A percentile compares a stretch with the other conserved stretches of the same genome.
phyloP scores from a whole-genome alignment of 2,113 vertebrate genomes.

The Podarcis cretensis region DNA sequence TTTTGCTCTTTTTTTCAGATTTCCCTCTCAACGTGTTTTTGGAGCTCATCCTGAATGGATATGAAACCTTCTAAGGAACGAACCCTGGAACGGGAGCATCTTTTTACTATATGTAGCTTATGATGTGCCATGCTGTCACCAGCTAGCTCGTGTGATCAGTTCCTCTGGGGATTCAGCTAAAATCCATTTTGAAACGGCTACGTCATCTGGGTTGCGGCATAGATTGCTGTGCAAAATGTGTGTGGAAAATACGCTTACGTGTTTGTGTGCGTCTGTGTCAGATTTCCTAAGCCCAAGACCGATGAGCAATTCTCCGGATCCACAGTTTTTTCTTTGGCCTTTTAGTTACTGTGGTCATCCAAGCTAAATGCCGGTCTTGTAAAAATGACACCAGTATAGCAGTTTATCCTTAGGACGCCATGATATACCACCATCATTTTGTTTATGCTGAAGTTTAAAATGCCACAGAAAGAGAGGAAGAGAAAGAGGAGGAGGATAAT shows the following conservation, averaged over 20 bases:
- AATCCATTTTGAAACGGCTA: not conserved
- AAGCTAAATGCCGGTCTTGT: slow-evolving; percentile 58
- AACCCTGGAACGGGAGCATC: slow-evolving; percentile 61
- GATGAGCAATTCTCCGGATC: slow-evolving; percentile 77
- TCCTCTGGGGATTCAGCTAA: slow-evolving; percentile 66
- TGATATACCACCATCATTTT: slow-evolving; percentile 42
- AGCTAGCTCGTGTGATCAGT: slow-evolving; percentile 35
- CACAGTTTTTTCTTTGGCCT: slow-evolving; percentile 79
- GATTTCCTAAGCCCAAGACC: slow-evolving; percentile 67
- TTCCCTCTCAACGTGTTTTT: slow-evolving; percentile 25
- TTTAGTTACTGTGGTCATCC: slow-evolving; percentile 69
- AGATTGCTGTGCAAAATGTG: slow-evolving; percentile 46
- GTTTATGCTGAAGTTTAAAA: slow-evolving; percentile 51
- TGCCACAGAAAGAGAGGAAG: slow-evolving; percentile 17
- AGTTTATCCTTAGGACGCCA: slow-evolving; percentile 59
- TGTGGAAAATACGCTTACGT: slow-evolving; percentile 34
- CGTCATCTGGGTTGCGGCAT: slow-evolving; percentile 49
- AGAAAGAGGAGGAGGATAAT: not conserved
- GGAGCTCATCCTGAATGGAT: slow-evolving; percentile 30
- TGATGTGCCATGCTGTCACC: slow-evolving; percentile 39
- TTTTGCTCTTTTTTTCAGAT: slow-evolving; percentile 23
- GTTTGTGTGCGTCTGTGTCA: slow-evolving; percentile 30
- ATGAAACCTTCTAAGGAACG: slow-evolving; percentile 57
- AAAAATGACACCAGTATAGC: slow-evolving; percentile 50
- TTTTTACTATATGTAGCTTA: slow-evolving; percentile 48